A percentile compares a stretch with the other conserved stretches of the same genome.
Conservation (phyloP, 2,797 vertebrate species). For the Fistularia tabacaria region DNA sequence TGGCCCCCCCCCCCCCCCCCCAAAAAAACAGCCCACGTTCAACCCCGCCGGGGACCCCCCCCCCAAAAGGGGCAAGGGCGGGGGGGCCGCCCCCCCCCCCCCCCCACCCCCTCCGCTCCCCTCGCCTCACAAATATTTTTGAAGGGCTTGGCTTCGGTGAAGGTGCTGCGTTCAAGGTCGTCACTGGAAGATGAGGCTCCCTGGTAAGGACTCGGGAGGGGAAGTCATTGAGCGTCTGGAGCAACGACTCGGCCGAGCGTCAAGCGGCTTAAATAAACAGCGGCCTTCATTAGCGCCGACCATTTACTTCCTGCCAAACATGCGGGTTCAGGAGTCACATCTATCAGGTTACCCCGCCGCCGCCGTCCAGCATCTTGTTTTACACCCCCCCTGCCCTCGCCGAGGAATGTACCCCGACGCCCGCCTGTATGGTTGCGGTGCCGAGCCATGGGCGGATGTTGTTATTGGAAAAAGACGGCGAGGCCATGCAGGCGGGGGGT, state of each 20-base stretch:
- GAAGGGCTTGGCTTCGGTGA: conserved; percentile 24
- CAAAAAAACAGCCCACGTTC: conserved; percentile 41
- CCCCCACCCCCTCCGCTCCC: too few relatives aligned
- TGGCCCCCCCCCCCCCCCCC: conserved; percentile 16
- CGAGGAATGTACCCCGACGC: conserved; percentile 45
- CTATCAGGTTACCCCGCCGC: conserved; percentile 63
- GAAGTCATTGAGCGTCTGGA: conserved; percentile 35
- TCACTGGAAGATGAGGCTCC: conserved; percentile 37
- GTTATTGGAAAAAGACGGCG: conserved; percentile 62
- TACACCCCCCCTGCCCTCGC: conserved; percentile 53
- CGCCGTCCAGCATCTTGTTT: conserved; percentile 65
- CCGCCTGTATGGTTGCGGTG: conserved; percentile 40
- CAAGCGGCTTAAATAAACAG: conserved; percentile 45
- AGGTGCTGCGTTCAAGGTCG: conserved; percentile 45
- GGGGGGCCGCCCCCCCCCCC: neutral
- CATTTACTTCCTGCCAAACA: conserved; percentile 43
- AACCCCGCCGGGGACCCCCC: conserved; percentile 41
- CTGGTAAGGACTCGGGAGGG: conserved; percentile 43
- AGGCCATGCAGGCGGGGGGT: conserved; percentile 28
- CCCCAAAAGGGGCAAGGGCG: conserved; percentile 46
- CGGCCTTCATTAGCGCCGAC: conserved; percentile 44
- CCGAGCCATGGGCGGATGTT: conserved; percentile 55
- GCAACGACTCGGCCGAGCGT: conserved; percentile 24
- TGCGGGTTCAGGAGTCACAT: conserved; percentile 40
- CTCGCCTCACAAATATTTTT: too few relatives aligned